Evolutionary conservation across 1,140 invertebrate genomes (phyloP), one percentile per base, ranked within the genome.

Genomic region (Temnothorax nylanderi): DNA sequence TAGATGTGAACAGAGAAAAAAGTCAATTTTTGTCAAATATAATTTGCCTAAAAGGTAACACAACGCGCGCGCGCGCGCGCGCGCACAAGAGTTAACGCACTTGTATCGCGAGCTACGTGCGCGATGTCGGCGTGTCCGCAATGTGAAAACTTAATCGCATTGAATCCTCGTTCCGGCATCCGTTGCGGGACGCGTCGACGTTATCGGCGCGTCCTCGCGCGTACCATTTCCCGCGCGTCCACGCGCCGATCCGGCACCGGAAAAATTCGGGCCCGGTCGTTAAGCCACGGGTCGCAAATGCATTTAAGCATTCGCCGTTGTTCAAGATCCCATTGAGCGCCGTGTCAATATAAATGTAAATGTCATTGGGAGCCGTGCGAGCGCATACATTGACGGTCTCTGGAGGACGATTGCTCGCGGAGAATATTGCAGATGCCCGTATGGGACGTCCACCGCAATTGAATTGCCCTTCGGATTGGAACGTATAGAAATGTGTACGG

Each of bases 291-390:
- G 74, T 88, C 86, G 82, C 85, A 89, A 92, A 92, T 90, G 90
- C 90, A 86, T 91, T 91, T 91, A 91, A 91, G 88, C 90, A 90
- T 87, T 26, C 49, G 80, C 71, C 90, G 72, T 91, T 93, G 92
- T 93, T 93, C 92, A 93, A 93, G 90, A 93, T 93, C 92, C 87
- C 80, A 93, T 93, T 92, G 74, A 86, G 86, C 76, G 76, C 81
- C 89, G 91, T 92, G 93, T 94, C 93, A 94, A 94, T 94, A 94
- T 94, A 94, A 94, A 94, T 94, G 94, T 94, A 94, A 94, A 94
- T 94, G 93, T 93, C 93, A 93, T 92, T 92, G 89, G 84, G 76
- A 88, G 88, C 64, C 72, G 86, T 86, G 87, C 89, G 78, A 89
- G 86, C 87, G 91, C 91, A 91, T 92, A 93, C 85, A 93, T 91